These are phyloP conservation scores for Cercopithecus mona DNA, from an alignment of 2,113 vertebrate genomes.

Conservation along the genomic window DNA sequence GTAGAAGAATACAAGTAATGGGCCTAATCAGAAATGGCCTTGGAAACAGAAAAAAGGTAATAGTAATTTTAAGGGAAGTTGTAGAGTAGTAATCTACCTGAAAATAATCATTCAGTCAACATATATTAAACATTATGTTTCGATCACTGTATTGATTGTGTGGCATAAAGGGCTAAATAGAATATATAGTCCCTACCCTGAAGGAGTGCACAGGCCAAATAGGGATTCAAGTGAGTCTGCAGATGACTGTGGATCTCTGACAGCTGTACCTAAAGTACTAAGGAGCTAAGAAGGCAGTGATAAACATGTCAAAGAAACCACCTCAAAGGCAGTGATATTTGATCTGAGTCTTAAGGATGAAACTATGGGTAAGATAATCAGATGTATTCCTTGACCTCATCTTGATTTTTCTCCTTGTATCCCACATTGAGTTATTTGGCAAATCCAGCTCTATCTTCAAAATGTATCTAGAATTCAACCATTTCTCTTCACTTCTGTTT, in stretches of 20 bases:
- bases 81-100: background rate
- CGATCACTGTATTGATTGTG: background rate
- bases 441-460: background rate
- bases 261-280: background rate
- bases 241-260: background rate
- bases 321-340: background rate
- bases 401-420: background rate
- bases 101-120: background rate
- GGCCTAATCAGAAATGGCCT: background rate
- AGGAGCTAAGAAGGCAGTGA: background rate
- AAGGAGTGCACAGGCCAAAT: background rate
- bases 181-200: background rate
- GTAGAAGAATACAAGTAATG: background rate
- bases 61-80: slow-evolving; percentile 9
- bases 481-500: background rate
- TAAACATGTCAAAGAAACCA: background rate
- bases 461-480: background rate
- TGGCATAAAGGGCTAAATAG: background rate
- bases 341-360: slow-evolving; percentile 13
- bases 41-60: background rate
- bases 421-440: background rate
- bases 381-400: background rate
- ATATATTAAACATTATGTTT: background rate
- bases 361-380: background rate
- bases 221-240: background rate